Evolutionary conservation across 2,888 invertebrate species (phyloP), one percentile per base, ranked within the genome.

Genomic region (Tuta absoluta): DNA sequence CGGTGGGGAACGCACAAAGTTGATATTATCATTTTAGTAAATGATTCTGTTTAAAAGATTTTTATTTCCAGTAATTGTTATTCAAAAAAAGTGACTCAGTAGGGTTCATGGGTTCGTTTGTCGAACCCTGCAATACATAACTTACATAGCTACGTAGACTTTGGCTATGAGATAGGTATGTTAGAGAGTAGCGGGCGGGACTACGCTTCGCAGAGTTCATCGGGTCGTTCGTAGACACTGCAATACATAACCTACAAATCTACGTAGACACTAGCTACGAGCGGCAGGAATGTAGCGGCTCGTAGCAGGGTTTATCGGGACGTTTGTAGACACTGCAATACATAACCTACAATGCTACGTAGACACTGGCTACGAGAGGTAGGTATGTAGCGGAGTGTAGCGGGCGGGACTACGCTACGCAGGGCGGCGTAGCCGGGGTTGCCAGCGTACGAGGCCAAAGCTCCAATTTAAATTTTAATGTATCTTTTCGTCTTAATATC

Each of bases 341-440:
- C 21, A 21, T 17, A 51, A 51, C 23, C 17, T 21, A 51, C 23
- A n/a, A n/a, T n/a, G n/a, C 5, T 51, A 11, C 51, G 28, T 56
- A 33, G 24, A 56, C 19, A 37, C 24, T 45, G 41, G 37, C 60
- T 61, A 61, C 60, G 60, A 61, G 24, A 12, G n/a, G 57, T 57
- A 63, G 59, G 61, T 53, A 19, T 38, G 51, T 56, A 66, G 67
- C 75, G 77, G 72, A 73, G 61, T 68, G 73, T 72, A 70, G 77
- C 87, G 85, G 87, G 87, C 86, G 88, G 87, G 86, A 86, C 84
- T 77, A 56, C 45, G 72, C 74, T 80, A 81, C 82, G 83, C 82
- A 79, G 84, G 80, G 82, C 80, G 79, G 75, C 78, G 79, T 78
- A 78, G 78, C 73, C 69, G 62, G 79, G 75, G 82, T 81, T 86